A percentile compares a stretch with the other conserved stretches of the same genome.
These are phyloP conservation scores for Merops nubicus DNA, from an alignment of 2,113 vertebrate species.

Conservation along the genomic window DNA sequence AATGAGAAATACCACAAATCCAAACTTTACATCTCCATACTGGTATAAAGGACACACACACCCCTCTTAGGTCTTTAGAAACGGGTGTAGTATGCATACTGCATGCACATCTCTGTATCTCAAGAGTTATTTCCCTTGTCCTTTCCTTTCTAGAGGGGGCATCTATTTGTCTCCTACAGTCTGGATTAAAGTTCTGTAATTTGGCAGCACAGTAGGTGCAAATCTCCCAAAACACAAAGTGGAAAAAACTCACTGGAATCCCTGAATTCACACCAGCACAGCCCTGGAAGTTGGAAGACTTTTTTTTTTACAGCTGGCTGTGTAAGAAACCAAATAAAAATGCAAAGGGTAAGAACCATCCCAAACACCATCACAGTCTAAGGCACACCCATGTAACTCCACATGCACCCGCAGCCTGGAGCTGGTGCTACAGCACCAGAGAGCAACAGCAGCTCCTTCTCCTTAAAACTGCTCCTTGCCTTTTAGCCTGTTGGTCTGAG, in stretches of 20 bases:
- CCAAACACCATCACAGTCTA: not conserved
- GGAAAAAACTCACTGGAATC: not conserved
- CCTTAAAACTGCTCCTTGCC: not conserved
- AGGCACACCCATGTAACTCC: not conserved
- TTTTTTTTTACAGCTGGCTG: not conserved
- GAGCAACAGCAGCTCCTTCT: not conserved
- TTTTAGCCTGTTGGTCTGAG: not conserved
- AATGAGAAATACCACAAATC: not conserved
- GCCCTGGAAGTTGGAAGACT: not conserved
- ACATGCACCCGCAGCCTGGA: not conserved
- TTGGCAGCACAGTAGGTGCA: not conserved
- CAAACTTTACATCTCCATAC: not conserved
- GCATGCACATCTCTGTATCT: not conserved
- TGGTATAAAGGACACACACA: not conserved
- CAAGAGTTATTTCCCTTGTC: not conserved
- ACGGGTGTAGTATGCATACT: not conserved
- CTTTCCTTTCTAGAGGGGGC: not conserved
- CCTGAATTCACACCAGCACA: not conserved
- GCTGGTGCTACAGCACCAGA: not conserved
- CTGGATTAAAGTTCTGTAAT: too few species aligned
- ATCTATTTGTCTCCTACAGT: not conserved
- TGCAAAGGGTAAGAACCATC: not conserved
- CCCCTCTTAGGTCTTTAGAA: not conserved
- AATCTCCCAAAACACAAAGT: not conserved
- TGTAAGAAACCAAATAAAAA: not conserved